phyloP scores from a whole-genome alignment of 2,888 invertebrate species.

The Sinentomon sp. region DNA sequence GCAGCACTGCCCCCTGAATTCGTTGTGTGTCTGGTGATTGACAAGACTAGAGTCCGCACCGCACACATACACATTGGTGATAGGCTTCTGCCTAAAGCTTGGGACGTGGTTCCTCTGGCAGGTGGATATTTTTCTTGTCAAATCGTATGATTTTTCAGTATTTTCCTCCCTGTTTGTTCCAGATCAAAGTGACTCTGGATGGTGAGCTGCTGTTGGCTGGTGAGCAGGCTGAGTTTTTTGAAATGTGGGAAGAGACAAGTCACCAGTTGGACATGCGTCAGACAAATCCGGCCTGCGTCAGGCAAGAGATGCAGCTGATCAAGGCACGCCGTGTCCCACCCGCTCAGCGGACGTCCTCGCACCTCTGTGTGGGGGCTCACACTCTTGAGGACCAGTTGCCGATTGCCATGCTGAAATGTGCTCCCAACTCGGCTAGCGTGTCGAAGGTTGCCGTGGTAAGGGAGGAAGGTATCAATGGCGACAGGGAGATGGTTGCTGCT shows the following conservation, averaged over 20 bases:
- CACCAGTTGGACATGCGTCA: constrained; percentile 64
- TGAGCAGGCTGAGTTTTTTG: constrained; percentile 36
- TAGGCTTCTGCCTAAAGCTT: too few relatives aligned
- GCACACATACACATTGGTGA: too few relatives aligned
- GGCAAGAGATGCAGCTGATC: constrained; percentile 54
- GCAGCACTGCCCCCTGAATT: too few relatives aligned
- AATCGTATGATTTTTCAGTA: too few relatives aligned
- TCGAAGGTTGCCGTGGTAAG: constrained; percentile 69
- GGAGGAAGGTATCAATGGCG: constrained; percentile 92
- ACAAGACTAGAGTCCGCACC: too few relatives aligned
- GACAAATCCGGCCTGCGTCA: constrained; percentile 45
- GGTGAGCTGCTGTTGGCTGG: constrained; percentile 31
- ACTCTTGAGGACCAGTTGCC: too few relatives aligned
- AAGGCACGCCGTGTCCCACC: too few relatives aligned
- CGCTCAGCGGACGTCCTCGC: too few relatives aligned
- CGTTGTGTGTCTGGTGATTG: too few relatives aligned
- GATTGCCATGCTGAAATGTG: too few relatives aligned
- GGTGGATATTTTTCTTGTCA: constrained; percentile 3
- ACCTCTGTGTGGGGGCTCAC: too few relatives aligned
- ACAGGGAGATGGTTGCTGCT: constrained; percentile 76
- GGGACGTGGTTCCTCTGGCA: neutral
- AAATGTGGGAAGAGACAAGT: constrained; percentile 87
- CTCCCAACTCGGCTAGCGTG: too few relatives aligned
- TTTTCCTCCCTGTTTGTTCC: constrained; percentile 9
- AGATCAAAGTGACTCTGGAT: constrained; percentile 30